Evolutionary conservation across 2,797 vertebrate genomes (phyloP), one percentile per base, ranked within the genome.

Genomic region (Prunella strophiata): DNA sequence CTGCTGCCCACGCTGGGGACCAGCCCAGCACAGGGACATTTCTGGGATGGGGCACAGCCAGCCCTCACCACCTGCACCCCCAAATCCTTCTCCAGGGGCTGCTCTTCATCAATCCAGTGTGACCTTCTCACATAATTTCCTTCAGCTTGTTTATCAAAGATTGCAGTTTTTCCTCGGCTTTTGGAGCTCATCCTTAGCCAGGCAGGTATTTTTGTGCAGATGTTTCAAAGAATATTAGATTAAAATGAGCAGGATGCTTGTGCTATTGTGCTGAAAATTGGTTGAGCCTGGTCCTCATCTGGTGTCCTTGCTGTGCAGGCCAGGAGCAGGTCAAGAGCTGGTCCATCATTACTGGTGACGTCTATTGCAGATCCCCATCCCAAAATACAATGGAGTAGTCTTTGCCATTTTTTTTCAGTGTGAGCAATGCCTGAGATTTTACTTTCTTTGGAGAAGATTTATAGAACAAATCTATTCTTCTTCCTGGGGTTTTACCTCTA

Each of bases 191-290:
- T 36, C 54, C 27, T 3, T 10, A 51, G 48, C 67, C 3, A 1
- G 80, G 32, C 57, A 59, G 65, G 32, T 61, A 84, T 79, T 81
- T 96, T 75, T 70, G 82, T 90, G 66, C 62, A 78, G 76, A 91
- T 42, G 47, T 59, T 81, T 90, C 38, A 58, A 72, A 42, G 43
- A 83, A 30, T 36, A 66, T 88, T 80, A 32, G 48, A 84, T 66
- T 80, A 75, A 88, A 93, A 94, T 75, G 62, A 88, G 55, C n/a
- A 66, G 87, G 52, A 91, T 91, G 36, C 38, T 85, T 91, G 65
- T 73, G 22, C 62, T 34, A 86, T 88, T 94, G 82, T 90, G 36
- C 16, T 72, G 76, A n/a, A 86, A 88, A 94, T 94, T 92, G 85
- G 27, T 40, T 77, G 85, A 77, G 75, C 50, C 63, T 34, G 34